Evolutionary conservation across 37 sponge, comb jelly and placozoan genomes (phyloP), one percentile per base, ranked within the genome.

Genomic region (Geodia barretti): DNA sequence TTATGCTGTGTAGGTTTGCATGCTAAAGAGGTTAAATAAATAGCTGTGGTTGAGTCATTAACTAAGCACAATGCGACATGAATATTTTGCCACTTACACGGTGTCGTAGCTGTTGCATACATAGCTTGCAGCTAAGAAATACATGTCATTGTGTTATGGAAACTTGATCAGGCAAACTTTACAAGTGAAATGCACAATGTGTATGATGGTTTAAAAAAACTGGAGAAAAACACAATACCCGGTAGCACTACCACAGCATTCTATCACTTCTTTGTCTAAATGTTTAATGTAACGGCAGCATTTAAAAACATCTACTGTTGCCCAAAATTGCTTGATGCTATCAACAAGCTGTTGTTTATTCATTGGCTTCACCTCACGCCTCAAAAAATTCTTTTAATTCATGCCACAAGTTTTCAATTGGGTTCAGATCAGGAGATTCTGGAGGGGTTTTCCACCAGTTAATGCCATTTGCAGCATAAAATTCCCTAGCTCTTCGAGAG

Each of bases 391-490:
- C 76, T 54, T 75, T 75, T 31, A 75, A 34, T 30, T 74, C 75
- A 32, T 74, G 60, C 75, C 75, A 74, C 54, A 77, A 39, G 60
- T 77, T 77, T 28, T 77, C 77, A 4, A 77, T 77, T n/a, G 77
- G 77, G 64, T 77, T 77, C 33, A 26, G 23, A 59, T 77, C 77
- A 60, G 77, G 77, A 34, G 77, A 77, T 9, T 77, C 77, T 23
- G 77, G 11, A 7, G 77, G 77, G 23, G 77, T 77, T 30, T 58
- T 47, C 77, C 77, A 77, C 77, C 77, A 77, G 64, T 77, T 62
- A 23, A 77, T 60, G 36, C 36, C 63, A 77, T 47, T 4, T 20
- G 30, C 64, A 32, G 1, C 64, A 23, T 32, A 60, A 30, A 77
- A 77, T 32, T 60, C 64, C 64, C 21, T 24, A 24, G 75, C 75